phyloP scores from a whole-genome alignment of 2,113 vertebrate genomes.

The Astatoreochromis straeleni region DNA sequence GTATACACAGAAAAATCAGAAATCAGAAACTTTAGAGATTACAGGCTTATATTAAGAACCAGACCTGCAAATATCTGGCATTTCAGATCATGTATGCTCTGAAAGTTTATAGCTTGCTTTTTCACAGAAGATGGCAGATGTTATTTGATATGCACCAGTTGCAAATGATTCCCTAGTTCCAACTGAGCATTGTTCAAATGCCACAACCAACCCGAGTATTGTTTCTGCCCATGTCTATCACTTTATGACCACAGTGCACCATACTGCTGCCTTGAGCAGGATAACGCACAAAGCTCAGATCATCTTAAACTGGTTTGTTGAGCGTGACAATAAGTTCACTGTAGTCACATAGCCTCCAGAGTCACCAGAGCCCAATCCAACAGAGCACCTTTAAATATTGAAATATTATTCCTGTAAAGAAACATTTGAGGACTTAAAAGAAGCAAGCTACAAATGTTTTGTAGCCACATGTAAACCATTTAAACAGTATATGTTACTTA shows the following conservation, averaged over 20 bases:
- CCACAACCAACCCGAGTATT: fast-evolving
- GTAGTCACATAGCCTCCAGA: neutral
- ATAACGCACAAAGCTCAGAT: neutral
- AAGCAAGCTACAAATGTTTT: neutral
- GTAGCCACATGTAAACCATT: neutral
- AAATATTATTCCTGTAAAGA: neutral
- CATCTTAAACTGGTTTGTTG: neutral
- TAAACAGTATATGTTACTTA: neutral
- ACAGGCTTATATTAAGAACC: neutral
- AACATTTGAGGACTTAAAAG: neutral
- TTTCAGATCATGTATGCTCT: neutral
- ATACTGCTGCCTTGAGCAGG: neutral
- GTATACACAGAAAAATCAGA: neutral
- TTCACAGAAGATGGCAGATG: neutral
- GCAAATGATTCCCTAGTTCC: fast-evolving
- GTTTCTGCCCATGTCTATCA: neutral
- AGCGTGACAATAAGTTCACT: neutral
- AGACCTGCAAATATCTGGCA: neutral
- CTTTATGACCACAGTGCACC: neutral
- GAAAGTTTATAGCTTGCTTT: neutral
- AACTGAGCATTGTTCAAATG: neutral
- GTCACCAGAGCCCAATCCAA: neutral
- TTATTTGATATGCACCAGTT: neutral
- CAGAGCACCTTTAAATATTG: neutral
- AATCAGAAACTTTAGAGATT: neutral